Conservation (phyloP, 1,140 invertebrate genomes). For the Eumeta japonica region DNA sequence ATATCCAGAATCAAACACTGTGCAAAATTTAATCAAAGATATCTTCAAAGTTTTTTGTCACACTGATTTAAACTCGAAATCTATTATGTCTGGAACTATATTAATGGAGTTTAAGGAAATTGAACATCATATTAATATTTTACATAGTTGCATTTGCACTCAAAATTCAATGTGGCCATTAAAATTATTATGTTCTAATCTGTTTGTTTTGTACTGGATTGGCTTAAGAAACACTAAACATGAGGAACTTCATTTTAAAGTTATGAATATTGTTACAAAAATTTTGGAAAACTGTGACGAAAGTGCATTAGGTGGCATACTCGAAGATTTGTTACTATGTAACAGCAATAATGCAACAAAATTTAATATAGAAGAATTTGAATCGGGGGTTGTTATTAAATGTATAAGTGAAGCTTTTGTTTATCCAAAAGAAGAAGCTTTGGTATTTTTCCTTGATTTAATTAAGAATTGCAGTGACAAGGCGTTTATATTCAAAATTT, state of each 20-base stretch:
- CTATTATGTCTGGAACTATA: constrained; percentile 35
- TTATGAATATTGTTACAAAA: constrained; percentile 41
- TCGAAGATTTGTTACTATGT: constrained; percentile 28
- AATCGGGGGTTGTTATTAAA: constrained; percentile 36
- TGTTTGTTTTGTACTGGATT: constrained; percentile 36
- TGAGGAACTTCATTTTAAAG: too few species aligned
- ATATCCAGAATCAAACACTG: constrained; percentile 40
- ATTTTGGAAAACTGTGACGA: constrained; percentile 26
- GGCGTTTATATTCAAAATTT: constrained; percentile 20
- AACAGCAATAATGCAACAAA: background rate
- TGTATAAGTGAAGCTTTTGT: constrained; percentile 10
- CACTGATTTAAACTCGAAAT: constrained; percentile 18
- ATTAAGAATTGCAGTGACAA: constrained; percentile 20
- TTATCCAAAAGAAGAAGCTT: constrained; percentile 20
- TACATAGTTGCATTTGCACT: constrained; percentile 42
- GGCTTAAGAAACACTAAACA: constrained; percentile 28
- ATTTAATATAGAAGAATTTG: constrained; percentile 31
- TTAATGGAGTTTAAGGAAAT: constrained; percentile 43
- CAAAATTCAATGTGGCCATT: constrained; percentile 27
- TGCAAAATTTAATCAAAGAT: constrained; percentile 46
- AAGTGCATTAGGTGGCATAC: constrained; percentile 14
- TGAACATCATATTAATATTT: constrained; percentile 39
- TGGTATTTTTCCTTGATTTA: constrained; percentile 26
- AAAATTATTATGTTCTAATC: constrained; percentile 25
- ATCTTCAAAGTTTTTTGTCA: constrained; percentile 43